phyloP scores from a whole-genome alignment of 2,888 invertebrate genomes.

The Acronicta alni region DNA sequence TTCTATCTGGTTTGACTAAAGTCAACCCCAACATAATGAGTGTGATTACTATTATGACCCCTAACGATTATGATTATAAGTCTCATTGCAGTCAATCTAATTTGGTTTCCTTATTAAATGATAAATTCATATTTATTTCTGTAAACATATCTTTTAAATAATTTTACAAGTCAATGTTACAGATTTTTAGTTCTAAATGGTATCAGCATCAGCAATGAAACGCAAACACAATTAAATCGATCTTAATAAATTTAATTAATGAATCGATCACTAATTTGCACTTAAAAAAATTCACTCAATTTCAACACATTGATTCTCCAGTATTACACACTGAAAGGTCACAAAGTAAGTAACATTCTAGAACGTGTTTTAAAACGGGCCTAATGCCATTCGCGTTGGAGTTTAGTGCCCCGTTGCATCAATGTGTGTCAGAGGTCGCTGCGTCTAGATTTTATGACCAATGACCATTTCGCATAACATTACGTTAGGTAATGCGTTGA shows the following conservation, averaged over 20 bases:
- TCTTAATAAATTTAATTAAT: too few relatives aligned
- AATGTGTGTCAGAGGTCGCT: conserved; percentile 62
- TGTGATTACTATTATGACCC: too few relatives aligned
- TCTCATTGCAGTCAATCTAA: too few relatives aligned
- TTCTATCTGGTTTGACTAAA: too few relatives aligned
- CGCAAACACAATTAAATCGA: too few relatives aligned
- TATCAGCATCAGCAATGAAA: too few relatives aligned
- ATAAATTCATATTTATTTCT: too few relatives aligned
- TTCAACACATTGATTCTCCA: conserved; percentile 40
- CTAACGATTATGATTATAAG: too few relatives aligned
- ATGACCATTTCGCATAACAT: conserved; percentile 67
- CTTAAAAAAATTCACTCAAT: conserved; percentile 48
- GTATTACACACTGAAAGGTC: conserved; percentile 51
- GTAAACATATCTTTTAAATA: too few relatives aligned
- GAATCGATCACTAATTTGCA: conserved; percentile 5
- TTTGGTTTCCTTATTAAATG: background rate
- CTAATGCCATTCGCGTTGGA: conserved; percentile 49
- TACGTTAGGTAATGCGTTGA: conserved; percentile 51
- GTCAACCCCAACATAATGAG: too few relatives aligned
- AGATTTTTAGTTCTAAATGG: too few relatives aligned
- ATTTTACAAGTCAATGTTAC: too few relatives aligned
- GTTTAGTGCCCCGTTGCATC: conserved; percentile 56
- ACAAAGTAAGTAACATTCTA: conserved; percentile 53
- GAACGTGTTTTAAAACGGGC: conserved; percentile 57
- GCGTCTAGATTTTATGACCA: conserved; percentile 66